Evolutionary conservation across 37 sponge, comb jelly and placozoan genomes (phyloP).

Genomic region (Hormiphora californensis): DNA sequence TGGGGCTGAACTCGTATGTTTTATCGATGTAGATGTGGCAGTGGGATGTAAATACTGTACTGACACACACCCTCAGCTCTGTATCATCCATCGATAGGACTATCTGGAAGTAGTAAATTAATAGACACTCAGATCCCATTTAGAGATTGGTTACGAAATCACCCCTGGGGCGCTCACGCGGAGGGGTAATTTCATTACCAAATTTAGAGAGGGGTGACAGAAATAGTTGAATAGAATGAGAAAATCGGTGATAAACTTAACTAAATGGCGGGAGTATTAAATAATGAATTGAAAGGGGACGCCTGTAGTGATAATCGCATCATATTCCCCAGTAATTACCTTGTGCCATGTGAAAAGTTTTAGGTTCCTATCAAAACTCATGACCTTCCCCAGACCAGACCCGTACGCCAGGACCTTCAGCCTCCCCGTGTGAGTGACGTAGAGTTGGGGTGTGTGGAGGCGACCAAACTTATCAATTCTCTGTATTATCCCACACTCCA

Average conservation of each 20-base stretch:
- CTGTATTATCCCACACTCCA: conserved; percentile 32
- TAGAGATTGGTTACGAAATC: too few species aligned
- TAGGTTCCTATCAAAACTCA: not conserved
- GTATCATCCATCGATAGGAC: not conserved
- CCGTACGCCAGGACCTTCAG: conserved; percentile 44
- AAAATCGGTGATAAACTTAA: too few species aligned
- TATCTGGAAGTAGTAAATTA: conserved; percentile 20
- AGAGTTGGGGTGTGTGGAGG: conserved; percentile 1
- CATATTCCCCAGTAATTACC: not conserved
- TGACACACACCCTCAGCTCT: not conserved
- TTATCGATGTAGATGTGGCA: not conserved
- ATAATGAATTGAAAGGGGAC: too few species aligned
- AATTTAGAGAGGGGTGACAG: too few species aligned
- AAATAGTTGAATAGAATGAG: too few species aligned
- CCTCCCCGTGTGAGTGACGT: not conserved
- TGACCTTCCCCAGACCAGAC: not conserved
- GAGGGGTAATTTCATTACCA: too few species aligned
- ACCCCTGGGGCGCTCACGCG: too few species aligned
- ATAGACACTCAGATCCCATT: too few species aligned
- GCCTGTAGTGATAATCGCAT: too few species aligned
- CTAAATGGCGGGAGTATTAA: too few species aligned
- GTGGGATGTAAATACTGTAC: not conserved
- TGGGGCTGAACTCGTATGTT: not conserved
- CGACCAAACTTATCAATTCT: not conserved
- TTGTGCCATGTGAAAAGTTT: conserved; percentile 32